phyloP scores from a whole-genome alignment of 2,888 invertebrate species.

The Keiferia lycopersicella region DNA sequence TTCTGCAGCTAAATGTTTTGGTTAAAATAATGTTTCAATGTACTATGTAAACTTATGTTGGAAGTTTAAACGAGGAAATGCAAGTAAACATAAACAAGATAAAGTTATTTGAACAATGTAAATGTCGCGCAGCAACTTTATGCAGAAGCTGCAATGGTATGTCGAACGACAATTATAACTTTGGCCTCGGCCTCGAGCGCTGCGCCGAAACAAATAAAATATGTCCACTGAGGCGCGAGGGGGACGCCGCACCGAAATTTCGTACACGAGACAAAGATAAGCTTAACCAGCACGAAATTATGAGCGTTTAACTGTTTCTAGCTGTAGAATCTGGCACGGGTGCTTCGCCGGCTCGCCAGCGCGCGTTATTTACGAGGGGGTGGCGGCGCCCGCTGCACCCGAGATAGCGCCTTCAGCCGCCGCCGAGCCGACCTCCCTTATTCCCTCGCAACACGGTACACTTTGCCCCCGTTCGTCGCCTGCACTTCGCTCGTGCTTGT shows the following conservation, averaged over 20 bases:
- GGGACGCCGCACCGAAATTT: constrained; percentile 73
- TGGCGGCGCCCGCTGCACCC: constrained; percentile 65
- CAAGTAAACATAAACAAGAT: constrained; percentile 64
- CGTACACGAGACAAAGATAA: constrained; percentile 81
- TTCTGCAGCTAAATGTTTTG: neutral
- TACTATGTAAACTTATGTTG: constrained; percentile 13
- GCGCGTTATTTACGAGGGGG: constrained; percentile 80
- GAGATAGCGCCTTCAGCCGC: constrained; percentile 76
- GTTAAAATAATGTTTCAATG: neutral
- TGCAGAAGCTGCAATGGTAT: constrained; percentile 77
- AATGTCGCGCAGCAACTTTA: constrained; percentile 68
- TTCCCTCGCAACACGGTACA: constrained; percentile 36
- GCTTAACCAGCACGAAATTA: constrained; percentile 81
- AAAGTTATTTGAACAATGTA: constrained; percentile 75
- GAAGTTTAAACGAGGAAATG: constrained; percentile 20
- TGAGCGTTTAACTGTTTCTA: constrained; percentile 82
- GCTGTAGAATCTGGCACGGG: constrained; percentile 81
- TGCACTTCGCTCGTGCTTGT: constrained; percentile 69
- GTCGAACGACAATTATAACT: constrained; percentile 80
- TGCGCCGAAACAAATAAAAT: constrained; percentile 77
- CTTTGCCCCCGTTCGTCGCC: constrained; percentile 53
- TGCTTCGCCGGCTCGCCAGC: constrained; percentile 81
- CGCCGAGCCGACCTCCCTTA: constrained; percentile 43
- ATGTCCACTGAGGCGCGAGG: constrained; percentile 74
- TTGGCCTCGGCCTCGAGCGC: constrained; percentile 71